A percentile compares a stretch with the other conserved stretches of the same genome.
phyloP scores from a whole-genome alignment of 2,797 vertebrate genomes.

The Labeo calbasu region DNA sequence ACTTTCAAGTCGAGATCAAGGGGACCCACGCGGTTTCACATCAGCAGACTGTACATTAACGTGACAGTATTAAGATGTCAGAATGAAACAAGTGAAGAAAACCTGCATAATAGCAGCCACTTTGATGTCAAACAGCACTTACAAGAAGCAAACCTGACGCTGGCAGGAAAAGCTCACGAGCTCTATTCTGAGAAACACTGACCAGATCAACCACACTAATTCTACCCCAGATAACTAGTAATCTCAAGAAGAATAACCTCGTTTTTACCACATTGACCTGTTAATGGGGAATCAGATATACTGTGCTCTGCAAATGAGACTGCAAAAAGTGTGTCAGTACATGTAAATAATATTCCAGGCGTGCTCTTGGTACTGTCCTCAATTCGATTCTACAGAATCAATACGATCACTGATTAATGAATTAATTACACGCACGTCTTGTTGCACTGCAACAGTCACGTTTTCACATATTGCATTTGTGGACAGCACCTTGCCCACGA shows the following conservation, averaged over 20 bases:
- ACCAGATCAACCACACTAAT: conserved; percentile 74
- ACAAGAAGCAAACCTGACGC: conserved; percentile 75
- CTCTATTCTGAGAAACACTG: conserved; percentile 69
- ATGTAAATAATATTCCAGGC: neutral
- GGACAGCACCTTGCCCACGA: conserved; percentile 13
- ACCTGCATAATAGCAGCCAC: conserved; percentile 52
- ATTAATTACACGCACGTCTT: neutral
- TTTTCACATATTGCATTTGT: neutral
- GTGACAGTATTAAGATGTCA: neutral
- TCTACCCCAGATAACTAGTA: conserved; percentile 58
- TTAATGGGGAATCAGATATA: conserved; percentile 28
- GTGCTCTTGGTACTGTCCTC: neutral
- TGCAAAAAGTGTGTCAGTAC: conserved; percentile 13
- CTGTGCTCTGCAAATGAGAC: neutral
- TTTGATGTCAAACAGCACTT: conserved; percentile 69
- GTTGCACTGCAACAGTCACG: neutral
- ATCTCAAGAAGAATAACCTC: conserved; percentile 61
- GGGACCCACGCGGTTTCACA: conserved; percentile 47
- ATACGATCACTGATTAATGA: neutral
- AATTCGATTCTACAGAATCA: neutral
- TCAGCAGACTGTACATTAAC: conserved; percentile 38
- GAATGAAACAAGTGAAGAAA: conserved; percentile 28
- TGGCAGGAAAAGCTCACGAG: conserved; percentile 74
- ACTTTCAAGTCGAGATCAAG: conserved; percentile 43
- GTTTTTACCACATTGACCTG: conserved; percentile 55